Percentiles rank a stretch among this genome's conserved stretches.
These are phyloP conservation scores for Drosophila murphyi DNA, from an alignment of 1,140 invertebrate species.

Conservation along the genomic window DNA sequence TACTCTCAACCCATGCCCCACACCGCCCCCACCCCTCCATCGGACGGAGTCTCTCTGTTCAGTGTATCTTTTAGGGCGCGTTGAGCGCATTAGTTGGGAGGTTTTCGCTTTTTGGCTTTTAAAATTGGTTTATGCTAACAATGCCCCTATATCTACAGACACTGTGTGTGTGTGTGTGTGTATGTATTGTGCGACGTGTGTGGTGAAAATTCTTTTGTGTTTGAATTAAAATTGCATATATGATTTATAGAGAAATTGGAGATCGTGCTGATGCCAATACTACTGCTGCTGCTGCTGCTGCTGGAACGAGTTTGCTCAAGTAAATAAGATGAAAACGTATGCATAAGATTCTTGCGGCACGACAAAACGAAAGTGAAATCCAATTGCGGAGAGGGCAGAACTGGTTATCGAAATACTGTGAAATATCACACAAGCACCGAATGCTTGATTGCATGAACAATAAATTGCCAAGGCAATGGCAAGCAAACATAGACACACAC, in stretches of 20 bases:
- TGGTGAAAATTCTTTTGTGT: slow-evolving; percentile 73
- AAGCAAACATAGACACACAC: background rate
- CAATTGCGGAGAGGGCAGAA: background rate
- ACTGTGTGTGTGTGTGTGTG: slow-evolving; percentile 12
- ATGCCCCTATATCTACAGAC: slow-evolving; percentile 37
- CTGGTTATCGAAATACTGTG: slow-evolving; percentile 13
- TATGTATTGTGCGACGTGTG: slow-evolving; percentile 42
- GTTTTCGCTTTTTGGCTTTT: slow-evolving; percentile 75
- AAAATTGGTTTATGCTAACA: slow-evolving; percentile 80
- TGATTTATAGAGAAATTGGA: slow-evolving; percentile 70
- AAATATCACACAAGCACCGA: slow-evolving; percentile 22
- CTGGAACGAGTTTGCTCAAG: slow-evolving; percentile 43
- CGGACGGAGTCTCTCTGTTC: slow-evolving; percentile 2
- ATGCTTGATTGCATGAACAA: slow-evolving; percentile 23
- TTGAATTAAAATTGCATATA: slow-evolving; percentile 80
- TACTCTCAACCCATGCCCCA: slow-evolving; percentile 41
- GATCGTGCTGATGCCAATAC: slow-evolving; percentile 42
- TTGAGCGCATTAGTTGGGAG: slow-evolving; percentile 75
- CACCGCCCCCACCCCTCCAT: background rate
- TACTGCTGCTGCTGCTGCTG: background rate
- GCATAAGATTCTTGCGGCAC: slow-evolving; percentile 64
- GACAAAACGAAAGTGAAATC: slow-evolving; percentile 42
- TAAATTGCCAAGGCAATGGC: slow-evolving; percentile 33
- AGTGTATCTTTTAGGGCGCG: slow-evolving; percentile 61
- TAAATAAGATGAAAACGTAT: slow-evolving; percentile 73